Evolutionary conservation across 2,888 invertebrate genomes (phyloP), one percentile per base, ranked within the genome.

Genomic region (Cataglyphis cursor): DNA sequence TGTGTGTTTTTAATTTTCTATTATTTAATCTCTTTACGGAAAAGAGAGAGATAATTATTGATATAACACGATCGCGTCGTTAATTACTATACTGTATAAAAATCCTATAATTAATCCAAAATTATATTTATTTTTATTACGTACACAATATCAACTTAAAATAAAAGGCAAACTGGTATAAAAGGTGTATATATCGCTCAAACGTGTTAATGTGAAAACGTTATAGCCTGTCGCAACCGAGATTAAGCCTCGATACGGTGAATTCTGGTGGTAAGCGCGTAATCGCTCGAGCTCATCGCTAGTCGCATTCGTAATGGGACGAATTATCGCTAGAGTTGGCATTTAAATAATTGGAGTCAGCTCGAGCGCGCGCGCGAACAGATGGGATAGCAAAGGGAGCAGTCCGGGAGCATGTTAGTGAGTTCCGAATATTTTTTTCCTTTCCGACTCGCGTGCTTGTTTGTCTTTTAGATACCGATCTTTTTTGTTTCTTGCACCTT

Each of bases 381-480:
- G 85, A 85, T 88, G 88, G 59, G 64, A 59, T n/a, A 38, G 73
- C 73, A 48, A 72, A 72, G 54, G 78, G 59, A 80, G 72, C 78
- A 80, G 78, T 80, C 48, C 72, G 59, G 78, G 48, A 80, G 72
- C 72, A 72, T 80, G 78, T 80, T 80, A 48, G 78, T 12, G 59
- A 78, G 78, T 59, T 9, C 59, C 57, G 28, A 65, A 65, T 57
- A 81, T 72, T 80, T 73, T 68, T 83, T 64, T 59, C 57, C 78
- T 72, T 68, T 62, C 70, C 81, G 74, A 84, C 84, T 62, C 64
- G 72, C 78, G 59, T 61, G 73, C 66, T 61, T 86, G 85, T 91
- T 90, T 88, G 84, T 90, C 90, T 88, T 87, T 54, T 59, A 88
- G 87, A 91, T 91, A 91, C 81, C 80, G 81, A 88, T 90, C 91